Percentiles rank a stretch among this genome's conserved stretches.
Conservation (phyloP, 2,113 vertebrate species). For the Trematomus loennbergii region DNA sequence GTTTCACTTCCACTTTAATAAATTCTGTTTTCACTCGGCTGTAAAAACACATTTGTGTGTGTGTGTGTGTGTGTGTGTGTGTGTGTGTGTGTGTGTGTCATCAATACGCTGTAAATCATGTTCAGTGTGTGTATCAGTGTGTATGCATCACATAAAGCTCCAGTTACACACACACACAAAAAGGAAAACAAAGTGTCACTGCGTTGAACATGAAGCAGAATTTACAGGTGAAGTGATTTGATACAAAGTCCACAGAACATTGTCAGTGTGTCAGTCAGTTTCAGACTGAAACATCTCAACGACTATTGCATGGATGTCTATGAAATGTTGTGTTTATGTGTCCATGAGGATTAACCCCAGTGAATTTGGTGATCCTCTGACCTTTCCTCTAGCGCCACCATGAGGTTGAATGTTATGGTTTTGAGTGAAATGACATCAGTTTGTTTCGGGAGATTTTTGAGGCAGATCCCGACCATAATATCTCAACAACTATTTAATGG, state of each 20-base stretch:
- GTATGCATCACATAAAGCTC: no score
- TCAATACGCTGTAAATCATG: not conserved
- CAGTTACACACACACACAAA: no score
- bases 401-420: no score
- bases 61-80: not conserved
- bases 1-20: conserved; percentile 29
- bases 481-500: no score
- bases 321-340: not conserved
- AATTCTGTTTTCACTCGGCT: conserved; percentile 27
- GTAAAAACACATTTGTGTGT: not conserved
- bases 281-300: not conserved
- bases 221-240: not conserved
- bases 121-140: not conserved
- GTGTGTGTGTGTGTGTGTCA: not conserved
- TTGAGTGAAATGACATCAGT: no score
- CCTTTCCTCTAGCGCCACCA: no score
- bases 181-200: not conserved
- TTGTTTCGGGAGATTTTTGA: no score
- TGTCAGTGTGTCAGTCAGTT: no score
- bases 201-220: not conserved
- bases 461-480: no score
- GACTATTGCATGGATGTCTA: not conserved
- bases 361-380: not conserved
- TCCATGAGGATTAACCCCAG: not conserved
- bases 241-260: not conserved